Percentiles rank a stretch among this genome's conserved stretches.
Evolutionary conservation across 2,797 vertebrate genomes (phyloP).

Genomic region (Bryconaethiops microstoma): DNA sequence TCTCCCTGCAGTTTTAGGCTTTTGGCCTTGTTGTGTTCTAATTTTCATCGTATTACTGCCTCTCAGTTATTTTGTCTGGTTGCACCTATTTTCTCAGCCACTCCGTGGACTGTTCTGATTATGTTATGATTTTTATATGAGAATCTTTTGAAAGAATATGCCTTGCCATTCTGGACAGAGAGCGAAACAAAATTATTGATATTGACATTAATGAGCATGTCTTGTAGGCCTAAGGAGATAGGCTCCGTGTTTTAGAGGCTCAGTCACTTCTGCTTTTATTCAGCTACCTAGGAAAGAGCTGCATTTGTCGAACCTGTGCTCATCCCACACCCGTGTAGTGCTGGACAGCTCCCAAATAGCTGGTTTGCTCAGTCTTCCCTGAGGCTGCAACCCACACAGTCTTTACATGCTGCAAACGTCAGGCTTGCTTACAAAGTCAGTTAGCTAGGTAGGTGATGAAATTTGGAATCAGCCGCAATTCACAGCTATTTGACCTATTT

Average conservation of each 20-base stretch:
- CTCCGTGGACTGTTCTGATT: background rate
- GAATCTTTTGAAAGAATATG: background rate
- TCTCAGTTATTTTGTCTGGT: background rate
- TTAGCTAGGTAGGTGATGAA: background rate
- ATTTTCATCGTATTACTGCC: background rate
- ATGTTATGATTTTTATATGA: background rate
- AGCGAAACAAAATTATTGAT: too few relatives aligned
- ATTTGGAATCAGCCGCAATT: background rate
- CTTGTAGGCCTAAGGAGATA: background rate
- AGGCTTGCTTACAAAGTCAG: background rate
- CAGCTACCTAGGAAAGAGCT: background rate
- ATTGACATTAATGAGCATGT: background rate
- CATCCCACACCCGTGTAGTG: background rate
- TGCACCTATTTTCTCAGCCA: background rate
- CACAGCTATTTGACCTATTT: background rate
- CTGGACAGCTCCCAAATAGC: background rate
- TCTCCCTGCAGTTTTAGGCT: background rate
- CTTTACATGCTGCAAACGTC: background rate
- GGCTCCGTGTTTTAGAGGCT: background rate
- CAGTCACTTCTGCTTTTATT: background rate
- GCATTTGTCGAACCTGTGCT: background rate
- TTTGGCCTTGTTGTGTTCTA: background rate
- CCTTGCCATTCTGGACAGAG: background rate
- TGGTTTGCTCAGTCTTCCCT: constrained; percentile 3
- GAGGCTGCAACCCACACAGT: background rate